Evolutionary conservation across 2,113 vertebrate genomes (phyloP).

Genomic region (Charadrius vociferus): DNA sequence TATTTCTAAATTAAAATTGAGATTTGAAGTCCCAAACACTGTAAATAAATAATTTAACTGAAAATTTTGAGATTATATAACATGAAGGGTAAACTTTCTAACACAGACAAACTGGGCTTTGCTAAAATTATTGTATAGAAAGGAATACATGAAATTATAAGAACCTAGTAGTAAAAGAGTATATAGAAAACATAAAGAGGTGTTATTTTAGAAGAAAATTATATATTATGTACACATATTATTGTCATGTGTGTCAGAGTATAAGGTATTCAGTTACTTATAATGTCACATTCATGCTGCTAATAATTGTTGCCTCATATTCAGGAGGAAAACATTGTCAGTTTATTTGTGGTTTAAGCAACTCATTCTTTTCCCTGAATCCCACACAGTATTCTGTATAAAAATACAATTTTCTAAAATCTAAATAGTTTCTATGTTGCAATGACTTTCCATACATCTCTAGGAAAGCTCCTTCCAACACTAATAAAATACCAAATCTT

Average conservation of each 20-base stretch:
- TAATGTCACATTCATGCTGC: not conserved
- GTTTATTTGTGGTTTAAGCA: not conserved
- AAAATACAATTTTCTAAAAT: not conserved
- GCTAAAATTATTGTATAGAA: not conserved
- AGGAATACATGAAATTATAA: not conserved
- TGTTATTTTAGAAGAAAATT: not conserved
- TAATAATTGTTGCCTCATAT: not conserved
- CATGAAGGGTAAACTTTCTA: not conserved
- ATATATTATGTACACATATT: not conserved
- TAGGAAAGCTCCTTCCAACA: not conserved
- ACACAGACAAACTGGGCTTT: not conserved
- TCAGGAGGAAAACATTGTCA: not conserved
- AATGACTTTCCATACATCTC: not conserved
- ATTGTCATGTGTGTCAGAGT: not conserved
- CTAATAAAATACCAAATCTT: not conserved
- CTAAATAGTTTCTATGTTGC: not conserved
- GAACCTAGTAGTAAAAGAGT: not conserved
- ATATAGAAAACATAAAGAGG: not conserved
- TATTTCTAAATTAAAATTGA: not conserved
- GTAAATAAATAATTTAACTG: not conserved
- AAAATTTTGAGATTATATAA: not conserved
- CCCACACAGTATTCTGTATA: not conserved
- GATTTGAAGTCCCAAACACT: not conserved
- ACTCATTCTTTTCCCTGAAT: not conserved
- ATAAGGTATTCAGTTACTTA: not conserved